These are phyloP conservation scores for Myotis findleyi DNA, from an alignment of 2,797 vertebrate species.

Conservation along the genomic window DNA sequence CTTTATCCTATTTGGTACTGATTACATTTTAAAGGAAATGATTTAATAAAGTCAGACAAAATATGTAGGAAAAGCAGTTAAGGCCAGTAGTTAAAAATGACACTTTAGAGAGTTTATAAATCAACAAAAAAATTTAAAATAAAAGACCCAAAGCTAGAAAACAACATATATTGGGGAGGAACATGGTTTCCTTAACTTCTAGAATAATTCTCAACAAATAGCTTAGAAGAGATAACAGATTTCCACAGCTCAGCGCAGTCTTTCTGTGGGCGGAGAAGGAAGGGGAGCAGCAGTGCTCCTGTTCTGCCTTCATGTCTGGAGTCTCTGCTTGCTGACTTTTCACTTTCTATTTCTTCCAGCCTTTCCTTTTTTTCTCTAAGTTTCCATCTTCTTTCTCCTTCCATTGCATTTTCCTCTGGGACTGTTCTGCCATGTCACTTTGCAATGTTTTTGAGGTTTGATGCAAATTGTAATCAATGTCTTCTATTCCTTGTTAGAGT, in stretches of 20 bases:
- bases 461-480: neutral
- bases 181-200: constrained; percentile 23
- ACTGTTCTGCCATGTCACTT: neutral
- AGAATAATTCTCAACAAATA: constrained; percentile 50
- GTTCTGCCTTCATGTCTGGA: neutral
- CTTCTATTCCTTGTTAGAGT: neutral
- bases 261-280: neutral
- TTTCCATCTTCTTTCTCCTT: neutral
- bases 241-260: neutral
- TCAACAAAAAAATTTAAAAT: neutral
- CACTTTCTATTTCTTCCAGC: neutral
- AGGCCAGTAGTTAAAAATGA: constrained; percentile 28
- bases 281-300: neutral
- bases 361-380: neutral
- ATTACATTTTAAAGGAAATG: neutral
- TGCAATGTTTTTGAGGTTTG: neutral
- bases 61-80: neutral
- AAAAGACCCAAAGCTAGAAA: neutral
- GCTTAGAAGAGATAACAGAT: neutral
- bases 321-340: neutral
- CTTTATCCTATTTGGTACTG: neutral
- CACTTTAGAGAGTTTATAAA: neutral
- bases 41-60: neutral
- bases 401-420: neutral
- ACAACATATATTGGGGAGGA: neutral